Evolutionary conservation across 2,113 vertebrate genomes (phyloP).

Genomic region (Aphelocoma coerulescens): DNA sequence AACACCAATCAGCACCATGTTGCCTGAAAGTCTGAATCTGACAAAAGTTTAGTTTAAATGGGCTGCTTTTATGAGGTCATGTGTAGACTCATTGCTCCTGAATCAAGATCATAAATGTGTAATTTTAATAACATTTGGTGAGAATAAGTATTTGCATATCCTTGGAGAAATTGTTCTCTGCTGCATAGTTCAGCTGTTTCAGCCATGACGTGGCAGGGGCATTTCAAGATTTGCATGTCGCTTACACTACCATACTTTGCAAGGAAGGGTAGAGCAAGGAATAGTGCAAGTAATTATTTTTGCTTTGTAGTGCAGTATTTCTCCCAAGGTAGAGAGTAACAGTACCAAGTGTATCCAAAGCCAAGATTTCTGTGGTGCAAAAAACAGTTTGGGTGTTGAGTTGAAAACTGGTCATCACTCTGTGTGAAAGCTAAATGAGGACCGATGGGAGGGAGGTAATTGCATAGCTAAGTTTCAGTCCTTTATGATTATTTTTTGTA

Average conservation of each 20-base stretch:
- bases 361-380: neutral
- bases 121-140: conserved; percentile 11
- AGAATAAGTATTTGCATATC: conserved; percentile 5
- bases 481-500: rapidly evolving
- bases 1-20: conserved; percentile 40
- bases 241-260: neutral
- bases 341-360: neutral
- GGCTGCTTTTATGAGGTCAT: conserved; percentile 49
- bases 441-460: neutral
- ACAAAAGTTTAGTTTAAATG: conserved; percentile 48
- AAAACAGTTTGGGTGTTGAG: neutral
- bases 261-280: neutral
- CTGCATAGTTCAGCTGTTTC: neutral
- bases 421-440: rapidly evolving
- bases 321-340: neutral
- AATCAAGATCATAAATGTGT: conserved; percentile 39
- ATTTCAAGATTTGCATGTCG: neutral
- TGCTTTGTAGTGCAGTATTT: neutral
- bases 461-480: neutral
- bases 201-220: neutral
- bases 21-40: conserved; percentile 61
- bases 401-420: neutral
- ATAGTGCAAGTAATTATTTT: neutral
- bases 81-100: conserved; percentile 39
- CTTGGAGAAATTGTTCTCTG: neutral